Base-by-base conservation (phyloP, 2,113 vertebrate genomes). In the Felis catus region DNA sequence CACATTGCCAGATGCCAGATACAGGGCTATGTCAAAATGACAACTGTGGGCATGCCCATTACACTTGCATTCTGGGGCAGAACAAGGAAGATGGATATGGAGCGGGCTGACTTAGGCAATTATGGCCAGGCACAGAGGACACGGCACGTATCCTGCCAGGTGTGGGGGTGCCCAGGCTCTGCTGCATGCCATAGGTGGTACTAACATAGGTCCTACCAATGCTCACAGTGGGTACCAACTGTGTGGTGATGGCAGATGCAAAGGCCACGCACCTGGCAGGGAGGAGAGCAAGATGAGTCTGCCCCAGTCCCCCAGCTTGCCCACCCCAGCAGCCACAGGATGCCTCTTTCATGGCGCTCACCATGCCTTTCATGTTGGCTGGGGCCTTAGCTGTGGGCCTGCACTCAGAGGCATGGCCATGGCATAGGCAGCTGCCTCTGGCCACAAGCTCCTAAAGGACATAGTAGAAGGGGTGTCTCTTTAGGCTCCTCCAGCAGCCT, bases 11-110 rank as follows among this genome's bases (percentile, higher is more conserved):
- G 97, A 99, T 84, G 99, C 98, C 98, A 99, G 97, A 98, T 99
- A 99, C 23, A 99, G 98, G 0, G 99, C 99, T 99, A 99, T 99
- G 98, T 99, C 99, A 0, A 99, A 99, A 98, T 99, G 99, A 92
- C 99, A 99, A 66, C 63, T 95, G 78, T 0, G 97, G 0, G 99
- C 98, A 94, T 99, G 99, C 92, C 98, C 96, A 0, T 99, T 99
- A 95, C 99, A 99, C 98, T 99, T 99, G 0, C 99, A 99, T 96
- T 99, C 99, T 99, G 93, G 1, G 21, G 94, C 76, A 53, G 55
- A 86, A 70, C 21, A 36, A 78, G 48, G 31, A 16, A 79, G 66
- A 82, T 10, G 66, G 36, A 27, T 25, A 41, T 81, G 39, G 41
- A 31, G 39, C n/a, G 12, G 33, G 63, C 8, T 48, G 25, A 68